Evolutionary conservation across 2,113 vertebrate genomes (phyloP).

Genomic region (Pungitius pungitius): DNA sequence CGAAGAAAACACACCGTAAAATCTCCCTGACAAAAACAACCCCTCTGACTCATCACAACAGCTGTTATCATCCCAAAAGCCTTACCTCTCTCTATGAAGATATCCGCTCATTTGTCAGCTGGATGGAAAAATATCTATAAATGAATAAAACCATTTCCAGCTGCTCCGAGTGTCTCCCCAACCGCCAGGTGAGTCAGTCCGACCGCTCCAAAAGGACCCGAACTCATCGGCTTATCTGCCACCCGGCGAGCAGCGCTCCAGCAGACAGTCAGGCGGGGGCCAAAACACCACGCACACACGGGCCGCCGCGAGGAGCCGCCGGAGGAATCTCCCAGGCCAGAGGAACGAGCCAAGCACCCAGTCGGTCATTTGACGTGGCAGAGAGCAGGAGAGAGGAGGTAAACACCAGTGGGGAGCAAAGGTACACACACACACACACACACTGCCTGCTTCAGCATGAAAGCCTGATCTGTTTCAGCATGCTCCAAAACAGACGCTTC

Average conservation of each 20-base stretch:
- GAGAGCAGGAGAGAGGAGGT: slow-evolving; percentile 50
- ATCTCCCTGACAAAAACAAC: not conserved
- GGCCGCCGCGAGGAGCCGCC: not conserved
- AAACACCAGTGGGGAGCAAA: slow-evolving; percentile 70
- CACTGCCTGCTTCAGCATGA: slow-evolving; percentile 65
- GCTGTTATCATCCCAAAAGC: slow-evolving; percentile 10
- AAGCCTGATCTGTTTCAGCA: slow-evolving; percentile 78
- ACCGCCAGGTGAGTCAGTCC: slow-evolving; percentile 19
- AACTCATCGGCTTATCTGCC: slow-evolving; percentile 19
- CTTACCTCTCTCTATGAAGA: slow-evolving; percentile 81
- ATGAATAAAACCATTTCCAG: not conserved
- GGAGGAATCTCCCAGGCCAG: slow-evolving; percentile 5
- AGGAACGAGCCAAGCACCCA: slow-evolving; percentile 60
- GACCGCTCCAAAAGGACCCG: not conserved
- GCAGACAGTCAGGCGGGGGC: slow-evolving; percentile 9
- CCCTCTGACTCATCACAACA: not conserved
- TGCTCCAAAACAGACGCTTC: slow-evolving; percentile 59
- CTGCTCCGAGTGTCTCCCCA: slow-evolving; percentile 16
- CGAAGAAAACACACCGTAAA: not conserved
- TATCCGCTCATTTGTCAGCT: slow-evolving; percentile 76
- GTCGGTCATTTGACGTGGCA: slow-evolving; percentile 77
- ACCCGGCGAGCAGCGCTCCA: slow-evolving; percentile 1
- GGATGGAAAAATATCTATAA: not conserved
- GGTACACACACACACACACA: slow-evolving; percentile 58
- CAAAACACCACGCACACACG: not conserved